Evolutionary conservation across 2,888 invertebrate genomes (phyloP).

Genomic region (Lochmaea capreae): DNA sequence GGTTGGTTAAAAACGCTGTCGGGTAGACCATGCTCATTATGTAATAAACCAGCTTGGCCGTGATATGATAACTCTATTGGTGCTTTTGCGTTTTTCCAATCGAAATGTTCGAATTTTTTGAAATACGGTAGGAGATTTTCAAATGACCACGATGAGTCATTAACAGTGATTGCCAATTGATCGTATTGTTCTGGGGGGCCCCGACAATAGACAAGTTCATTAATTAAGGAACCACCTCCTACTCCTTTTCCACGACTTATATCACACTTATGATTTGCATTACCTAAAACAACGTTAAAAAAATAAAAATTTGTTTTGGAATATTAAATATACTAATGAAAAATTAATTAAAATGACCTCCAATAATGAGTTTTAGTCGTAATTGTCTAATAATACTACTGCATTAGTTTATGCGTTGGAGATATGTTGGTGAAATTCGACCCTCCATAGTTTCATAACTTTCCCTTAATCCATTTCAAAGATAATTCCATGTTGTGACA

Average conservation of each 20-base stretch:
- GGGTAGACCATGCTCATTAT: slow-evolving; percentile 45
- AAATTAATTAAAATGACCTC: no score
- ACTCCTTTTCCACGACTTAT: slow-evolving; percentile 65
- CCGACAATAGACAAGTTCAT: slow-evolving; percentile 67
- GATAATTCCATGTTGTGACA: no score
- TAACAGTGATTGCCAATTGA: slow-evolving; percentile 62
- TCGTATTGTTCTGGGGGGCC: slow-evolving; percentile 66
- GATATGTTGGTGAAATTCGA: no score
- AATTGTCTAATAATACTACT: no score
- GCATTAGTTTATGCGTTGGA: no score
- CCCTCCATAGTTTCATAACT: no score
- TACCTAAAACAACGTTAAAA: slow-evolving; percentile 1
- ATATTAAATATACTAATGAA: background rate
- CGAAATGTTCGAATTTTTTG: slow-evolving; percentile 42
- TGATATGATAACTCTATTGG: slow-evolving; percentile 34
- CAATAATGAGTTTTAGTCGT: no score
- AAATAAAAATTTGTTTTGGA: background rate
- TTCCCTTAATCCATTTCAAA: no score
- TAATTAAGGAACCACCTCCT: slow-evolving; percentile 67
- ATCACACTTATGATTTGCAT: background rate
- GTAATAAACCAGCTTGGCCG: slow-evolving; percentile 40
- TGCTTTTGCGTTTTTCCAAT: slow-evolving; percentile 29
- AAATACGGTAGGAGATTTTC: slow-evolving; percentile 68
- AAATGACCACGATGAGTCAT: slow-evolving; percentile 67
- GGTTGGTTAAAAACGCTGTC: slow-evolving; percentile 53